Conservation (phyloP, 2,113 vertebrate species). For the Plotosus lineatus region DNA sequence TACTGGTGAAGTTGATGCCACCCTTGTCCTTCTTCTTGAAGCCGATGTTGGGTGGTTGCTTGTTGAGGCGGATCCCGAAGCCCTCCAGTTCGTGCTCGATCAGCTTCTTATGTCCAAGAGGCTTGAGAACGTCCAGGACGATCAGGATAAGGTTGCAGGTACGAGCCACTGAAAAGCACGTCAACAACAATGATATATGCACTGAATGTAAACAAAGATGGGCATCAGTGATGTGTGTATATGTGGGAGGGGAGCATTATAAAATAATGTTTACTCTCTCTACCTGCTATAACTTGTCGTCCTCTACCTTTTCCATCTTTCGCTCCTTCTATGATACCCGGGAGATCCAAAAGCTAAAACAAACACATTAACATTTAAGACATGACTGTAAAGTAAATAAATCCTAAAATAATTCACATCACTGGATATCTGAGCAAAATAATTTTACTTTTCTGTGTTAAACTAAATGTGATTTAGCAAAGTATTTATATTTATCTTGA, state of each 20-base stretch:
- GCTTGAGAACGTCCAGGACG: slow-evolving; percentile 94
- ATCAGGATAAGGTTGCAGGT: slow-evolving; percentile 98
- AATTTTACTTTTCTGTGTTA: background rate
- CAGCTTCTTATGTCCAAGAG: slow-evolving; percentile 94
- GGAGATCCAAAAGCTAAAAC: slow-evolving; percentile 90
- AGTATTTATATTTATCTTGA: background rate
- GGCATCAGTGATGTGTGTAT: background rate
- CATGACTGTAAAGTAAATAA: background rate
- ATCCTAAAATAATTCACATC: background rate
- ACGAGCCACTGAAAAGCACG: slow-evolving; percentile 82
- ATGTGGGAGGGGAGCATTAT: background rate
- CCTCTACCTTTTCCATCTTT: slow-evolving; percentile 98
- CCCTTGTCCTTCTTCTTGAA: slow-evolving; percentile 99
- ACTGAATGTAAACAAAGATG: background rate
- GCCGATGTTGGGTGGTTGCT: slow-evolving; percentile 94
- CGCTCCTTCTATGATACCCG: slow-evolving; percentile 98
- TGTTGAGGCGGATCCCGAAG: slow-evolving; percentile 96
- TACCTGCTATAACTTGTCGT: slow-evolving; percentile 96
- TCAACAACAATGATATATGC: slow-evolving; percentile 11
- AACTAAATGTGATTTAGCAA: background rate
- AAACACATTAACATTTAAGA: background rate
- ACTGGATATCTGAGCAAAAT: background rate
- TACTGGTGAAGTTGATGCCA: slow-evolving; percentile 97
- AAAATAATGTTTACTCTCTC: slow-evolving; percentile 7
- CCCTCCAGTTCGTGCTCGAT: slow-evolving; percentile 97